Evolutionary conservation across 2,888 invertebrate species (phyloP), one percentile per base, ranked within the genome.

Genomic region (Oithona nana): DNA sequence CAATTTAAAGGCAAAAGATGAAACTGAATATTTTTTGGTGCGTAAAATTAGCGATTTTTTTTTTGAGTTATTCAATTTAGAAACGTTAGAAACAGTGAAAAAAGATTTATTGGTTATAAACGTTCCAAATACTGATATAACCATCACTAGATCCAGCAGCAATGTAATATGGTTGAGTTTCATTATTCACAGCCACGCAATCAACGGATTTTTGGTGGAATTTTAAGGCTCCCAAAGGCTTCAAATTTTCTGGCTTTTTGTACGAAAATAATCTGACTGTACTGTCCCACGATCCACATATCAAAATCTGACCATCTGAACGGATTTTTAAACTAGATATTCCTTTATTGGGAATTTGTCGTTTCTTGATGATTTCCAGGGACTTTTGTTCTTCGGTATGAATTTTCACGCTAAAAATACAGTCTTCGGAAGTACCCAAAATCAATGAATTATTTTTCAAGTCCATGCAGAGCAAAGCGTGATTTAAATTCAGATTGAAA

Each of bases 171-270:
- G 39, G 16, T 39, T 6, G 28, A 8, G 59, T 20, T 49, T 24
- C n/a, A n/a, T n/a, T n/a, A n/a, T n/a, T n/a, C n/a, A n/a, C 16
- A 22, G 48, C 24, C 2, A 59, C 49, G 28, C 50, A 22, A 16
- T 59, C 49, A n/a, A 59, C 16, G 4, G 59, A 26, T 49, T 59
- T 29, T 2, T 24, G n/a, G 26, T 59, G 59, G 50, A 59, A 59
- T 28, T 59, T 59, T 8, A 59, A 49, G 26, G 59, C 59, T 22
- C 59, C 59, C 24, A 59, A 28, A 28, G 59, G 28, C 28, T 59
- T 59, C 20, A 59, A 24, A 24, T 50, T 48, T 6, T 28, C 6
- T 50, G 59, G 59, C 3, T 49, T 28, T 6, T 26, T 6, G 50
- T 50, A 59, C 13, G 59, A 59, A 24, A 59, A 59, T 24, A 59